Evolutionary conservation across 2,888 invertebrate genomes (phyloP), one percentile per base, ranked within the genome.

Genomic region (Tetranychus truncatus): DNA sequence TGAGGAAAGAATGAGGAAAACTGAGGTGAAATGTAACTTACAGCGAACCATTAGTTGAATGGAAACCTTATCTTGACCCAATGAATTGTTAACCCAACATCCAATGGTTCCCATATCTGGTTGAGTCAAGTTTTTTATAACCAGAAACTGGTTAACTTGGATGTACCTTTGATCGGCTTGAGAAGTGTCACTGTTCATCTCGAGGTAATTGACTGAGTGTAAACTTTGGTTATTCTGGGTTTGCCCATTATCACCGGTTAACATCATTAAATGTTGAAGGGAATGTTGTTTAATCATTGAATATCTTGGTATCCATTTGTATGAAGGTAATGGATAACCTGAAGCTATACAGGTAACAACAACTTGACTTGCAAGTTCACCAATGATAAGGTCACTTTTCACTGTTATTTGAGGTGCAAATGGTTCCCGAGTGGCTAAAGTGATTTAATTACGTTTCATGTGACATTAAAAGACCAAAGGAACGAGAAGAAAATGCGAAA

Each of bases 11-110:
- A 24, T 1, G 20, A 24, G 34, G 24, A 9, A 72, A 24, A 72
- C 11, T 21, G 34, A 8, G 20, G 2, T 9, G 15, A 9, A 24
- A 24, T 20, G n/a, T 18, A 5, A 69, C 69, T 69, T 24, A 69
- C 69, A 69, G 20, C 34, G 20, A 69, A 69, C 69, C 20, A 24
- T 24, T 69, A 69, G 20, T 24, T 69, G 20, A 24, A 69, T 69
- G 11, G 69, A 69, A 24, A 69, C 69, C 20, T 69, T 24, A 69
- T 69, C 69, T 11, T 69, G 69, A 9, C 34, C 69, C 20, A 69
- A 24, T 11, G 69, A 69, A 69, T 69, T 69, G 21, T 69, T 69
- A 11, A 21, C 69, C 34, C 69, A 24, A 21, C 69, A 69, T 24
- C 20, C 34, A 69, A 24, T 24, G 69, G 69, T 20, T 69, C 69